A percentile compares a stretch with the other conserved stretches of the same genome.
Conservation (phyloP, 1,140 invertebrate species). For the Rhopalosiphum padi region DNA sequence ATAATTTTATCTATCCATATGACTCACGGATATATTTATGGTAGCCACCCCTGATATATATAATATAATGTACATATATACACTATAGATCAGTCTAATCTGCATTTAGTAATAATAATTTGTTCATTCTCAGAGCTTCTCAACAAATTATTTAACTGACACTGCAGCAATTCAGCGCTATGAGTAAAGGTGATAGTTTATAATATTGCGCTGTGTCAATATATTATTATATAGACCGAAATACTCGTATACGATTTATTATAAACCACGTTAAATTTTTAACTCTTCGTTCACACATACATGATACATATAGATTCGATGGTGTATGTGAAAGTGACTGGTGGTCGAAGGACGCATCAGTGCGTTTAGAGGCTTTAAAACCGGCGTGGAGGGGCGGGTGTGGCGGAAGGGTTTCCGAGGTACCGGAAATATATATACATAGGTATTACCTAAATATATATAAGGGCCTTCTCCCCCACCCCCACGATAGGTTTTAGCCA, state of each 20-base stretch:
- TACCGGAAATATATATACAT: conserved; percentile 10
- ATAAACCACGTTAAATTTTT: not conserved
- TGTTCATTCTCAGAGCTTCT: not conserved
- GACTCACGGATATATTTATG: too few species aligned
- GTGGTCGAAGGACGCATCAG: conserved; percentile 24
- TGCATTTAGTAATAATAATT: not conserved
- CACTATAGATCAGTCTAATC: not conserved
- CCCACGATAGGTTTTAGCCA: conserved; percentile 48
- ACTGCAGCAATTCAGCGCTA: not conserved
- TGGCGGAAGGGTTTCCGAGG: not conserved
- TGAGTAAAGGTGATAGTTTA: not conserved
- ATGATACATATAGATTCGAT: conserved; percentile 1
- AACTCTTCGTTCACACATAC: not conserved
- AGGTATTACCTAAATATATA: conserved; percentile 54
- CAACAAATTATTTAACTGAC: not conserved
- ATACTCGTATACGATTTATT: conserved; percentile 16
- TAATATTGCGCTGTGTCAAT: not conserved
- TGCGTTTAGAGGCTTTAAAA: conserved; percentile 36
- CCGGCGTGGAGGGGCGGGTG: not conserved
- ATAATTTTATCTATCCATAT: too few species aligned
- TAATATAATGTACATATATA: not conserved
- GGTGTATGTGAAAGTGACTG: conserved; percentile 22
- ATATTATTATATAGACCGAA: not conserved
- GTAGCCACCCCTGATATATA: not conserved
- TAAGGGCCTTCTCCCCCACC: conserved; percentile 9